These are phyloP conservation scores for Phrixothrix hirtus DNA, from an alignment of 2,888 invertebrate genomes.

Conservation along the genomic window DNA sequence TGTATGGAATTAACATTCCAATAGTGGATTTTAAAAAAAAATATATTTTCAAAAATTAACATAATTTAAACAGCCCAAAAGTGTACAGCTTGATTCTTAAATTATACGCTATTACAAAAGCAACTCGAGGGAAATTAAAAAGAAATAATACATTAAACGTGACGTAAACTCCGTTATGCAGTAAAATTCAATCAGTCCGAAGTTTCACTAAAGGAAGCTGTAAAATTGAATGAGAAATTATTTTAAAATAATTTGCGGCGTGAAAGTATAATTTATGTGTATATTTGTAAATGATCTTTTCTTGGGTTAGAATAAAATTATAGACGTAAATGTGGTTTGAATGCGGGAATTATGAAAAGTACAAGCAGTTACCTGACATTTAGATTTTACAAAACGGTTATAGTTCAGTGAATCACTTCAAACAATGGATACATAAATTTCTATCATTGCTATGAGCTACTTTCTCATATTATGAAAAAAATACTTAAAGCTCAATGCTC, in stretches of 20 bases:
- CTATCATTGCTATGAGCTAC: conserved; percentile 18
- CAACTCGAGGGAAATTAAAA: no score
- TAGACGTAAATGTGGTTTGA: conserved; percentile 6
- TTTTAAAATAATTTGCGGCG: not conserved
- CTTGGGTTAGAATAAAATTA: not conserved
- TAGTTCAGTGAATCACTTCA: conserved; percentile 39
- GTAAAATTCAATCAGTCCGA: no score
- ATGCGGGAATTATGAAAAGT: conserved; percentile 15
- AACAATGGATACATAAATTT: conserved; percentile 40
- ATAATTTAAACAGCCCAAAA: no score
- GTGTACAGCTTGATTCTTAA: no score
- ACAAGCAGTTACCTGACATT: conserved; percentile 33
- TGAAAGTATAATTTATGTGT: not conserved
- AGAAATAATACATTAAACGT: no score
- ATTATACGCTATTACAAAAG: no score
- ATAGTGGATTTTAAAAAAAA: no score
- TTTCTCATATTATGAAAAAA: conserved; percentile 9
- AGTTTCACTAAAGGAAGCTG: no score
- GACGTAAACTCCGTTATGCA: no score
- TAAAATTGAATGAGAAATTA: no score
- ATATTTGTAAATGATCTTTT: not conserved
- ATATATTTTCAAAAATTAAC: no score
- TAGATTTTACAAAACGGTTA: conserved; percentile 37
- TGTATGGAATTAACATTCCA: no score
- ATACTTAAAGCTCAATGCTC: not conserved